Base-by-base conservation (phyloP, 2,888 invertebrate species). In the Oligia fasciuncula region DNA sequence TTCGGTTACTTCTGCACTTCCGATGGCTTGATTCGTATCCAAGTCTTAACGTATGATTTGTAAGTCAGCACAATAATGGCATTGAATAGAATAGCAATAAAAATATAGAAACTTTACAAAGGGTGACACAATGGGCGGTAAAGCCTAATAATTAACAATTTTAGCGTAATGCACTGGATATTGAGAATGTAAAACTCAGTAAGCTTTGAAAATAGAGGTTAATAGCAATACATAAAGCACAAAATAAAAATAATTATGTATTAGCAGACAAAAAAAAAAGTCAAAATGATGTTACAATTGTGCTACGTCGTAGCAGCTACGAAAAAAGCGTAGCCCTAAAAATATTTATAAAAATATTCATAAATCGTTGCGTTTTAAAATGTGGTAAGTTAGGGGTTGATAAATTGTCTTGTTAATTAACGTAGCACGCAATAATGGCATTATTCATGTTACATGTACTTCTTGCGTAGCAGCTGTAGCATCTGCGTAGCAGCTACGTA, bases 251-350 rank as follows among this genome's bases (percentile, higher is more conserved):
- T 19, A 40, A 49, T 11, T 29, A 49, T 35, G 0, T 54, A 43
- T 0, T 23, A 43, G 35, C 5, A 8, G 4, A 29, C 2, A 4
- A 40, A 63, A 51, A 51, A 63, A 60, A 2, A 1, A 11, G 40
- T 23, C 9, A 43, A 51, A 63, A 51, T 62, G 0, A 17, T 35
- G 57, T 46, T 46, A 54, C 13, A 62, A 40, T 40, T 57, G 4
- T 74, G 80, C 81, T 81, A 80, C 81, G 81, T 19, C 73, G 79
- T 79, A 80, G 80, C 76, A 23, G 80, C 81, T 81, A 80, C 81
- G 80, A 75, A n/a, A 74, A 73, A 13, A 2, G 43, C 75, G 75
- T 69, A 75, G 49, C 3, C 11, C 1, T 40, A 43, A 57, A 78
- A 46, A 19, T 40, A 14, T 19, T 19, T 9, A 0, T 19, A 29